Conservation (phyloP, 2,797 vertebrate genomes). For the Megaceryle alcyon region DNA sequence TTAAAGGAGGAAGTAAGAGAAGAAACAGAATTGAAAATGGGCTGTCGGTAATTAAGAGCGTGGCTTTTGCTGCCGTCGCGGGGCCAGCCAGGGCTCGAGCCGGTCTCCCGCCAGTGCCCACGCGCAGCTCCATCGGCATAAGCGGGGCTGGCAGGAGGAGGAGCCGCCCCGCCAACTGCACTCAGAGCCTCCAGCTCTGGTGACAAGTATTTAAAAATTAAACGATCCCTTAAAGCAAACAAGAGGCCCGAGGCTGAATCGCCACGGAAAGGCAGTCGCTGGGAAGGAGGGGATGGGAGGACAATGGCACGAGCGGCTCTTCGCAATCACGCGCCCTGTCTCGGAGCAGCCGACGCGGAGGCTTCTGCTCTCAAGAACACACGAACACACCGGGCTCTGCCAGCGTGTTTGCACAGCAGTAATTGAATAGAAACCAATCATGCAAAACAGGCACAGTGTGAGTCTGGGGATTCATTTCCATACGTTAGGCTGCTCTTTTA, state of each 20-base stretch:
- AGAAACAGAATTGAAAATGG: not conserved
- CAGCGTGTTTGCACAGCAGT: not conserved
- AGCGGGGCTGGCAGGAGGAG: not conserved
- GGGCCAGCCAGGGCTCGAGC: not conserved
- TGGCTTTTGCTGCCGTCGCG: fast-evolving
- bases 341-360: not conserved
- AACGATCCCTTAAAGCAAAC: not conserved
- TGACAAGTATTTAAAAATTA: not conserved
- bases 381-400: not conserved
- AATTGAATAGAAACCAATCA: not conserved
- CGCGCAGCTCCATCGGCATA: fast-evolving
- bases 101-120: fast-evolving
- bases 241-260: not conserved
- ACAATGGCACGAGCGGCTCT: fast-evolving
- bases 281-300: not conserved
- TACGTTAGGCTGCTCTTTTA: not conserved
- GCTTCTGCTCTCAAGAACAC: not conserved
- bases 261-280: not conserved
- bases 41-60: not conserved
- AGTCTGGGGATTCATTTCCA: not conserved
- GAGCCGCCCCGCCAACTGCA: not conserved
- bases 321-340: fast-evolving
- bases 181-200: not conserved
- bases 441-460: not conserved
- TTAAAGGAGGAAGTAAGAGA: not conserved